These are phyloP conservation scores for Myotis lucifugus DNA, from an alignment of 2,113 vertebrate genomes.

Conservation along the genomic window DNA sequence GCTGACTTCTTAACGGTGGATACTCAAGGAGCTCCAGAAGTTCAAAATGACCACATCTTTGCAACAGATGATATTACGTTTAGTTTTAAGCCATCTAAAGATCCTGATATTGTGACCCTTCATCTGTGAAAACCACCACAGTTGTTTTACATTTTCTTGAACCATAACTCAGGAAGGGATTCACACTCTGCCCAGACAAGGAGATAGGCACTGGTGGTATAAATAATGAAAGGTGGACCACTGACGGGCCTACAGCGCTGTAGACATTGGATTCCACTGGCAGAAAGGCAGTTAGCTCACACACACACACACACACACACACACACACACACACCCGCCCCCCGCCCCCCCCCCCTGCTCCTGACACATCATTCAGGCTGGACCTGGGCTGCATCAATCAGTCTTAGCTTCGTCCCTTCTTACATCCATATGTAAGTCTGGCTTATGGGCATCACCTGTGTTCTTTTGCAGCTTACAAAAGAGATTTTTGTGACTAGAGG, in stretches of 20 bases:
- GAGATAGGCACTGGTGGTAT: background rate
- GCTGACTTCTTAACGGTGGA: background rate
- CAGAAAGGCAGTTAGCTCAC: background rate
- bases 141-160: background rate
- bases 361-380: background rate
- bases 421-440: background rate
- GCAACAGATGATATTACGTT: background rate
- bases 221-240: background rate
- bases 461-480: background rate
- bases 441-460: background rate
- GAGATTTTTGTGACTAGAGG: background rate
- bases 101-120: background rate
- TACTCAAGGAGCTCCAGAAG: background rate
- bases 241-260: rapidly evolving
- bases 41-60: background rate
- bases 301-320: no score
- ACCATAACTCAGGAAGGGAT: background rate
- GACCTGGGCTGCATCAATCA: background rate
- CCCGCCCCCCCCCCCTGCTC: no score
- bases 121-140: background rate
- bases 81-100: background rate
- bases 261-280: no score
- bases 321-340: no score
- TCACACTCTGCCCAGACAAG: background rate
- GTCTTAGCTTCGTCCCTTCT: background rate